Evolutionary conservation across 1,140 invertebrate species (phyloP).

Genomic region (Nebria ingens): DNA sequence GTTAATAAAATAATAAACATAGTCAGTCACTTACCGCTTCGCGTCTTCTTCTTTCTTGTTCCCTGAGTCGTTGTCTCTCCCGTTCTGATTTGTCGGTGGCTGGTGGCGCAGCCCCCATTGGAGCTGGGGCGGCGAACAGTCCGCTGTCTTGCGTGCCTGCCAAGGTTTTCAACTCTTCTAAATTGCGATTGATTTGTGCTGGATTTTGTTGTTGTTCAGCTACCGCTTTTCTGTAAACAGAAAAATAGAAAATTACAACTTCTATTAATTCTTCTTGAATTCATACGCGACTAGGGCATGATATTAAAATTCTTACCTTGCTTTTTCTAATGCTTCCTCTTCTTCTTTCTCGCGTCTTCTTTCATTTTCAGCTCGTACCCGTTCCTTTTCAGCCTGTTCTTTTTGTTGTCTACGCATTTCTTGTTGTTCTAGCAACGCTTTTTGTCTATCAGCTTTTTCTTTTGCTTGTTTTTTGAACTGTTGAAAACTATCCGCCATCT

Average conservation of each 20-base stretch:
- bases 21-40: conserved; percentile 69
- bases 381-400: conserved; percentile 73
- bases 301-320: conserved; percentile 35
- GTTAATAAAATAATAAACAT: conserved; percentile 1
- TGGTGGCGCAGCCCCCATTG: conserved; percentile 35
- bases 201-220: conserved; percentile 35
- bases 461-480: conserved; percentile 91
- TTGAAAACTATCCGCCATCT: conserved; percentile 59
- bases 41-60: conserved; percentile 79
- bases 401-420: conserved; percentile 66
- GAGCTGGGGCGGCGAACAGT: conserved; percentile 28
- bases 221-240: conserved; percentile 41
- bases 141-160: conserved; percentile 23
- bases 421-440: conserved; percentile 71
- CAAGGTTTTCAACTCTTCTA: conserved; percentile 42
- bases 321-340: conserved; percentile 64
- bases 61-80: conserved; percentile 67
- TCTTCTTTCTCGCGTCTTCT: conserved; percentile 66
- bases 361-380: conserved; percentile 67
- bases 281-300: not conserved
- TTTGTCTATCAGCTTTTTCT: conserved; percentile 85
- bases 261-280: not conserved
- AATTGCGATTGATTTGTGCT: conserved; percentile 27
- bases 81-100: conserved; percentile 56
- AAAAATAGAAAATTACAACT: conserved; percentile 4